Evolutionary conservation across 2,888 invertebrate species (phyloP), one percentile per base, ranked within the genome.

Genomic region (Drosophila quinaria): DNA sequence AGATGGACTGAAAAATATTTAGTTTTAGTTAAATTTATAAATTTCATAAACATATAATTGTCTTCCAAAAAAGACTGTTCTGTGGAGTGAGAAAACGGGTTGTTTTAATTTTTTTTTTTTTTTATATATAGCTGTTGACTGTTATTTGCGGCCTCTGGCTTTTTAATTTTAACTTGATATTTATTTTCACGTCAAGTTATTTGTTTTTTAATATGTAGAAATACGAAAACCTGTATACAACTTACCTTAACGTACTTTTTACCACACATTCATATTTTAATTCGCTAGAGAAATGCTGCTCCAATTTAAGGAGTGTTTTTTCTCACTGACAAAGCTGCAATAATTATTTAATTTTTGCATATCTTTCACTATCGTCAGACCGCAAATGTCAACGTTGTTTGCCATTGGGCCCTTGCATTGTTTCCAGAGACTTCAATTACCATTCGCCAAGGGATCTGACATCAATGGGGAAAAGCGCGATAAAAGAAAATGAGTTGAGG

Each of bases 311-410:
- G 11, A 5, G 3, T 5, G 1, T 37, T 72, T 63, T 50, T 35
- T 17, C 25, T 35, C 17, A 33, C 22, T 31, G 2, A 42, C 37
- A 29, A 46, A 52, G 22, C 11, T 46, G 68, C 65, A 58, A 15
- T 42, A 50, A 65, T 79, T 79, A 75, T 60, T 49, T 67, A 68
- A 69, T 63, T 77, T n/a, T 70, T 60, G 63, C 70, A 56, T 72
- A 63, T 70, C 72, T 63, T 79, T 42, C 46, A 50, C 4, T 13
- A 37, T 15, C 15, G n/a, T 22, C 22, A 37, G 15, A 22, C 13
- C 15, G 52, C 66, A 70, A 79, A 72, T 70, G 75, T 80, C 78
- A 70, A 70, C 68, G 70, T 63, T 77, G 58, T 63, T 63, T 49
- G 17, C 63, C 42, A 33, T 33, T 39, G 75, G 22, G 39, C 29